Percentiles rank a stretch among this genome's conserved stretches.
phyloP scores from a whole-genome alignment of 1,140 invertebrate genomes.

The Centruroides sculpturatus region DNA sequence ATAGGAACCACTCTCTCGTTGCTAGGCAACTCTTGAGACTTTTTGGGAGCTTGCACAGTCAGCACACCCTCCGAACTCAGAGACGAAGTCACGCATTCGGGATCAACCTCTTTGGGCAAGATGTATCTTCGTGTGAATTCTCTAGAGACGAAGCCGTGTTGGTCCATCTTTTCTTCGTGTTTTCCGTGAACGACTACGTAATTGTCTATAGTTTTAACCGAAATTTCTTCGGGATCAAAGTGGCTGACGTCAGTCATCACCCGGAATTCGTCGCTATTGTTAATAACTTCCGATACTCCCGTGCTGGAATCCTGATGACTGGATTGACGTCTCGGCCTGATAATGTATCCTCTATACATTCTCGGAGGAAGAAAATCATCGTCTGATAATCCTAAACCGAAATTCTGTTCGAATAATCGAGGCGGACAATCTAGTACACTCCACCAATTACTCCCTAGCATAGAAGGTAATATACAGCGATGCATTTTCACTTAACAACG shows the following conservation, averaged over 20 bases:
- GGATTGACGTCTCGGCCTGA: no score
- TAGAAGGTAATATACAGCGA: no score
- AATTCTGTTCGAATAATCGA: no score
- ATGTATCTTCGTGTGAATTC: constrained; percentile 54
- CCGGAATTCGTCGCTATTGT: constrained; percentile 27
- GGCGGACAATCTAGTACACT: no score
- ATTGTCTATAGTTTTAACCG: constrained; percentile 65
- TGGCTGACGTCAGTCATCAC: constrained; percentile 67
- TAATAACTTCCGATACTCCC: no score
- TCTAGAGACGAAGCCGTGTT: constrained; percentile 52
- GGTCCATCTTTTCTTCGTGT: constrained; percentile 49
- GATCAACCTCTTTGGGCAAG: constrained; percentile 19
- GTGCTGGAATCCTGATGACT: no score
- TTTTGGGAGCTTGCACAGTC: constrained; percentile 5
- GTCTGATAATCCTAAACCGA: no score
- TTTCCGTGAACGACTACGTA: constrained; percentile 61
- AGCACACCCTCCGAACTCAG: constrained; percentile 1
- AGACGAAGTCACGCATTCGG: neutral
- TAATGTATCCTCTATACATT: no score
- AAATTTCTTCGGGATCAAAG: constrained; percentile 66
- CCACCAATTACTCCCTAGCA: no score
- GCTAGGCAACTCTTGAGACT: neutral
- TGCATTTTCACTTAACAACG: no score
- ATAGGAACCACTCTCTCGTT: neutral
- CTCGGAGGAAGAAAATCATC: no score